Conservation (phyloP, 2,113 vertebrate genomes). For the Micromys minutus region DNA sequence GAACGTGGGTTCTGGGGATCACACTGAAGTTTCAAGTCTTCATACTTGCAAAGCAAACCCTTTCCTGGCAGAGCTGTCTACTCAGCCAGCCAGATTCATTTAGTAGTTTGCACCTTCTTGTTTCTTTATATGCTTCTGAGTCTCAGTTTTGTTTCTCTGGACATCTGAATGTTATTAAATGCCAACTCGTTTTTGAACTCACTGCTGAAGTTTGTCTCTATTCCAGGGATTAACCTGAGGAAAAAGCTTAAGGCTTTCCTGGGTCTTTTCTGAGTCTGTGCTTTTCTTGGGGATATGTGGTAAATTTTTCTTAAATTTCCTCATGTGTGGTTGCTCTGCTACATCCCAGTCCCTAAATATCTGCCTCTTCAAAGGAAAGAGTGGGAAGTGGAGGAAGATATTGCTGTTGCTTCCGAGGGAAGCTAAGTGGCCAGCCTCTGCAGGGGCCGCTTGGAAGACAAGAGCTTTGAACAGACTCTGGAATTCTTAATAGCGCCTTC, state of each 20-base stretch:
- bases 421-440: background rate
- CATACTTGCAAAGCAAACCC: background rate
- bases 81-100: background rate
- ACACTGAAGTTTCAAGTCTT: background rate
- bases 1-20: background rate
- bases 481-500: background rate
- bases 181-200: background rate
- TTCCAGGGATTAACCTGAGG: background rate
- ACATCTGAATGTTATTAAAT: background rate
- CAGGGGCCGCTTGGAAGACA: background rate
- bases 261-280: background rate
- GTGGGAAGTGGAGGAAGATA: background rate
- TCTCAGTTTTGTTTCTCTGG: background rate
- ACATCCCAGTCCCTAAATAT: background rate
- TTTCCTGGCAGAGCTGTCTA: too few species aligned
- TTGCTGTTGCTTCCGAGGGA: background rate
- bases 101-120: background rate
- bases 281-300: background rate
- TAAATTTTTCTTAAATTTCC: background rate
- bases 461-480: background rate
- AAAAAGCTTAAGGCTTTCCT: background rate
- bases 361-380: too few species aligned
- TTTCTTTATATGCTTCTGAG: background rate
- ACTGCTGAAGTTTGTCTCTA: background rate
- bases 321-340: background rate